Conservation (phyloP, 2,888 invertebrate genomes). For the Epirrhoe alternata region DNA sequence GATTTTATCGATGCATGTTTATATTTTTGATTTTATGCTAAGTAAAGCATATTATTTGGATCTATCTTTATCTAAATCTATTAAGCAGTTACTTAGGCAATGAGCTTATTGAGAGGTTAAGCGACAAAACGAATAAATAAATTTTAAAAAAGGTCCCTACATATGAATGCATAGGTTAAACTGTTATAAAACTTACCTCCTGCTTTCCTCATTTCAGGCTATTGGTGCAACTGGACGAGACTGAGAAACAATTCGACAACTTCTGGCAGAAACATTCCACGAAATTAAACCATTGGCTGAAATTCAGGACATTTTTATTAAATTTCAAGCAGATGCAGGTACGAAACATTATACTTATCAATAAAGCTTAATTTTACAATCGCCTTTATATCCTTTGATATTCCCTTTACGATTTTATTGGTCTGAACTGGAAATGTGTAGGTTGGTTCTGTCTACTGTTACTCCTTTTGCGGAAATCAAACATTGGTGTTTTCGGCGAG, state of each 20-base stretch:
- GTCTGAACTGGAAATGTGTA: conserved; percentile 71
- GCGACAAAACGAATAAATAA: too few species aligned
- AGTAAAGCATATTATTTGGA: too few species aligned
- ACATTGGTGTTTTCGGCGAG: conserved; percentile 76
- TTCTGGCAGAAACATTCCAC: conserved; percentile 97
- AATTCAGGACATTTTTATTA: conserved; percentile 96
- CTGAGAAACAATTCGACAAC: conserved; percentile 96
- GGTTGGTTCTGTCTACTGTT: conserved; percentile 46
- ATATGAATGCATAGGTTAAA: neutral
- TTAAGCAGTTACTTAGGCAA: too few species aligned
- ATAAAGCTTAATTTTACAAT: conserved; percentile 4
- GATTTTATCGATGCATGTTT: too few species aligned
- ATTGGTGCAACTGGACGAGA: conserved; percentile 96
- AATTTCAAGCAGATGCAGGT: conserved; percentile 96
- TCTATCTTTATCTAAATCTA: too few species aligned
- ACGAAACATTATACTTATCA: conserved; percentile 28
- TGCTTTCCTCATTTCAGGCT: conserved; percentile 85
- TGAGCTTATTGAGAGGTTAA: too few species aligned
- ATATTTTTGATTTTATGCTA: too few species aligned
- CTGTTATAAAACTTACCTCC: neutral
- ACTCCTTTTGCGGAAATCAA: conserved; percentile 70
- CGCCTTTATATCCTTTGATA: neutral
- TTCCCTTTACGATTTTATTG: conserved; percentile 59
- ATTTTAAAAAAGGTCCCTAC: too few species aligned
- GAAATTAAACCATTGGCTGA: conserved; percentile 94